Evolutionary conservation across 2,797 vertebrate genomes (phyloP).

Genomic region (Ctenochaetus hawaiiensis): DNA sequence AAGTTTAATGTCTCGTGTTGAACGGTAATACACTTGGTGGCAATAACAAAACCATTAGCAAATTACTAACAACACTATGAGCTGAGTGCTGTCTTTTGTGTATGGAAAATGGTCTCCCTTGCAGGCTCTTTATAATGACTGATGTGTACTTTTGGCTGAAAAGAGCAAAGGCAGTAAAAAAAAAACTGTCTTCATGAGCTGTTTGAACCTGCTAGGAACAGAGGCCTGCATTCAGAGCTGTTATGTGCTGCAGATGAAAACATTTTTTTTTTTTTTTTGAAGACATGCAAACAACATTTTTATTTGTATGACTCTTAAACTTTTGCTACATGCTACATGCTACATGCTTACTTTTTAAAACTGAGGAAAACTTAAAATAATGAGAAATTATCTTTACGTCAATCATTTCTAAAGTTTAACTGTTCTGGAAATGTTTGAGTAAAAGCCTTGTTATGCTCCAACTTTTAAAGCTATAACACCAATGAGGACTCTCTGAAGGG

Average conservation of each 20-base stretch:
- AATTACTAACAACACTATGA: slow-evolving; percentile 50
- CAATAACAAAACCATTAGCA: slow-evolving; percentile 70
- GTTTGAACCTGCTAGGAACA: slow-evolving; percentile 34
- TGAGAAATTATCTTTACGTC: not conserved
- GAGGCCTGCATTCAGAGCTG: slow-evolving; percentile 4
- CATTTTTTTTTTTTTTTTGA: not conserved
- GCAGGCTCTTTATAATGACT: slow-evolving; percentile 61
- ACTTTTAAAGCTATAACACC: not conserved
- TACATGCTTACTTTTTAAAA: not conserved
- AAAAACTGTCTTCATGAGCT: slow-evolving; percentile 9
- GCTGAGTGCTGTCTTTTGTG: slow-evolving; percentile 58
- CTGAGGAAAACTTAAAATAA: not conserved
- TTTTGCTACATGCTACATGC: too few species aligned
- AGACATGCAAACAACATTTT: not conserved
- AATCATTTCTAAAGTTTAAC: slow-evolving; percentile 5
- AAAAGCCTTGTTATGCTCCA: not conserved
- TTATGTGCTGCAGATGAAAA: slow-evolving; percentile 21
- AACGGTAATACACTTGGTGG: slow-evolving; percentile 54
- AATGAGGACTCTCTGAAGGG: slow-evolving; percentile 22
- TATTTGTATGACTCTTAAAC: not conserved
- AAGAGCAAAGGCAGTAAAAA: slow-evolving; percentile 50
- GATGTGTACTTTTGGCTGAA: slow-evolving; percentile 62
- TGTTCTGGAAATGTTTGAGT: not conserved
- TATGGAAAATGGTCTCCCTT: slow-evolving; percentile 62
- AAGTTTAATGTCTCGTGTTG: slow-evolving; percentile 52